Percentiles rank a stretch among this genome's conserved stretches.
phyloP scores from a whole-genome alignment of 2,113 vertebrate species.

The Lophura nycthemera region DNA sequence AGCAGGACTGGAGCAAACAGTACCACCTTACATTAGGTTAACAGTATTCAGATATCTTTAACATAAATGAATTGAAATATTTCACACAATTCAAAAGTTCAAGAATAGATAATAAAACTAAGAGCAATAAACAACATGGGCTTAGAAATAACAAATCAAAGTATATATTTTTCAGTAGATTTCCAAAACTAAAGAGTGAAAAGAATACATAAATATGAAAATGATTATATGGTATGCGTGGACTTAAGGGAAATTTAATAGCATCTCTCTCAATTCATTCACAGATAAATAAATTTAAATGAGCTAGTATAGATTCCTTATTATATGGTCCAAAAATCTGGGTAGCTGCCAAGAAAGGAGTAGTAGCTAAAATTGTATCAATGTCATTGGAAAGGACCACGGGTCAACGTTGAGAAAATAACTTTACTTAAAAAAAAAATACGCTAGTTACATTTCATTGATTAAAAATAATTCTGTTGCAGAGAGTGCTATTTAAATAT shows the following conservation, averaged over 20 bases:
- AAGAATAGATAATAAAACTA: background rate
- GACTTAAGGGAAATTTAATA: background rate
- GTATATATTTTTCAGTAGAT: background rate
- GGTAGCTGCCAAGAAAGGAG: background rate
- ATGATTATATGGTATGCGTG: background rate
- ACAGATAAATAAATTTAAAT: background rate
- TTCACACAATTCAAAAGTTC: background rate
- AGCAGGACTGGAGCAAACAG: background rate
- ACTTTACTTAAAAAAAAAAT: background rate
- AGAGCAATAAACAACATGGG: background rate
- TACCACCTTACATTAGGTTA: background rate
- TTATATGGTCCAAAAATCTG: background rate
- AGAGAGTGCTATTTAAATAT: background rate
- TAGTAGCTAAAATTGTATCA: background rate
- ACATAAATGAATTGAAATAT: background rate
- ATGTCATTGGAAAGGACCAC: background rate
- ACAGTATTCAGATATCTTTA: background rate
- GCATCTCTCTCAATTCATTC: background rate
- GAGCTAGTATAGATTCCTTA: rapidly evolving
- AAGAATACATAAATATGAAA: background rate
- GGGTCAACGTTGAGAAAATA: background rate
- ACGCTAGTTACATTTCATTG: background rate
- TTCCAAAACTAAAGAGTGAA: background rate
- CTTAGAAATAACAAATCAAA: background rate
- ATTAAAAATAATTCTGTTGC: background rate